phyloP scores from a whole-genome alignment of 2,888 invertebrate species.

The Toxonevra muliebris region DNA sequence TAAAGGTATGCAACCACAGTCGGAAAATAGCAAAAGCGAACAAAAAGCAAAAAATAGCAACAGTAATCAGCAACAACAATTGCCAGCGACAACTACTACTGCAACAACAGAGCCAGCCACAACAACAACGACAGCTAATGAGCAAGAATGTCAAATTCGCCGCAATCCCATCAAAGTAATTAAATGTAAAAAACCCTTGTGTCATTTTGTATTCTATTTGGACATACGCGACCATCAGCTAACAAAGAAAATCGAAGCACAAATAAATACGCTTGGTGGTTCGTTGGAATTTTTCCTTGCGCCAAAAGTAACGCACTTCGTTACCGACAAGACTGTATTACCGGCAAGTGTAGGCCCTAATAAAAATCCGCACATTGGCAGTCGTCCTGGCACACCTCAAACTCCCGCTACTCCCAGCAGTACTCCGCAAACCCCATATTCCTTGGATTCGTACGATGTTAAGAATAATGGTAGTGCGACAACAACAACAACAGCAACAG shows the following conservation, averaged over 20 bases:
- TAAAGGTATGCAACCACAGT: conserved; percentile 66
- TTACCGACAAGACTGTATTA: conserved; percentile 57
- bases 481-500: conserved; percentile 36
- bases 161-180: conserved; percentile 57
- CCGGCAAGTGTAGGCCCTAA: conserved; percentile 25
- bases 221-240: conserved; percentile 77
- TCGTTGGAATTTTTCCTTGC: conserved; percentile 62
- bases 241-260: conserved; percentile 73
- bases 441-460: conserved; percentile 35
- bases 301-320: conserved; percentile 62
- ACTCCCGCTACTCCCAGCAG: conserved; percentile 51
- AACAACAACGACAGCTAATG: conserved; percentile 33
- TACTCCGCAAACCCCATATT: conserved; percentile 55
- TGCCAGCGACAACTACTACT: conserved; percentile 39
- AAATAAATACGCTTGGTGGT: conserved; percentile 77
- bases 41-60: conserved; percentile 52
- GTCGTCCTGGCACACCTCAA: conserved; percentile 49
- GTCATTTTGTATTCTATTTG: conserved; percentile 78
- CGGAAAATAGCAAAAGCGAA: conserved; percentile 63
- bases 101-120: conserved; percentile 33
- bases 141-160: conserved; percentile 31
- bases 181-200: conserved; percentile 69
- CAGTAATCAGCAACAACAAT: conserved; percentile 42
- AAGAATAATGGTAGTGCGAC: conserved; percentile 37
- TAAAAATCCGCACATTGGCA: conserved; percentile 35